Evolutionary conservation across 1,140 invertebrate species (phyloP), one percentile per base, ranked within the genome.

Genomic region (Listronotus oregonensis): DNA sequence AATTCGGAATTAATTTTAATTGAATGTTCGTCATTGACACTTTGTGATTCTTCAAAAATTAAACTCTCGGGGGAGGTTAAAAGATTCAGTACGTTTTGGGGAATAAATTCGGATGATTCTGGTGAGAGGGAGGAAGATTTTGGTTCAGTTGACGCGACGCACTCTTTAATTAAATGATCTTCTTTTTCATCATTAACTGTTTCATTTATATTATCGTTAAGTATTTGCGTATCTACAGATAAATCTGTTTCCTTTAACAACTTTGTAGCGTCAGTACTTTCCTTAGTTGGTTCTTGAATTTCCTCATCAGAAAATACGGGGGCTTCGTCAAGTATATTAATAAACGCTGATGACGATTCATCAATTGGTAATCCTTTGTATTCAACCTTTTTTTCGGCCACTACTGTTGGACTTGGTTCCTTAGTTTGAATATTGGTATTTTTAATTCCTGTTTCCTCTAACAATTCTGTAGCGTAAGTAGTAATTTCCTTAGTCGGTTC

Each of bases 291-390:
- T 3, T 3, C 7, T 17, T 43, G 34, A 37, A 1, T 7, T 56
- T 56, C 17, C 14, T 56, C 54, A 18, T 56, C 34, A 56, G 54
- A 52, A 52, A 52, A 27, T 52, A 52, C 18, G 9, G 50, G 18
- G 2, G 50, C 11, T 27, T 52, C 18, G n/a, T 52, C 83, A 44
- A 85, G 80, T 76, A 79, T 71, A 76, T 71, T 67, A 12, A 66
- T 9, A 80, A 82, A 84, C 6, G 77, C 67, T 63, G 78, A 80
- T 18, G 78, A 76, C 1, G 82, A 78, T 47, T 80, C 77, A 27
- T 27, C 21, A 27, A 27, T 27, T 27, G 21, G 21, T 5, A 27
- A 27, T 27, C 21, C 21, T 27, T 27, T 27, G 55, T 85, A 80
- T 31, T 82, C 75, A 46, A 81, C 17, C 34, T 50, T 49, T 8